Evolutionary conservation across 2,797 vertebrate species (phyloP).

Genomic region (Lutjanus campechanus): DNA sequence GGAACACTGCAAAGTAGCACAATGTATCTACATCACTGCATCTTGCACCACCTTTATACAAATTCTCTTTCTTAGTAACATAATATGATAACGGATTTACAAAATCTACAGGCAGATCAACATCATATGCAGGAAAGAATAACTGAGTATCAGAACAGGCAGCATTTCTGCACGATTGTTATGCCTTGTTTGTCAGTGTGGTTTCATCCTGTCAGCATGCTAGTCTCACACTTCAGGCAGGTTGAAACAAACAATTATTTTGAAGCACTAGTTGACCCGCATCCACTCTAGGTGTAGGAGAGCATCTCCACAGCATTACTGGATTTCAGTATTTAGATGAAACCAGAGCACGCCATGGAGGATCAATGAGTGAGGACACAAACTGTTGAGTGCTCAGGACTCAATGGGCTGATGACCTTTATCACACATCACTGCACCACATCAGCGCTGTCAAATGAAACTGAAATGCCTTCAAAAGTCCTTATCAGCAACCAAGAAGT

Average conservation of each 20-base stretch:
- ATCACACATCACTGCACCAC: not conserved
- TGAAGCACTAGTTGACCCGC: not conserved
- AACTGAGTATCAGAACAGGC: not conserved
- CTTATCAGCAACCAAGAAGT: conserved; percentile 1
- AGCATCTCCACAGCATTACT: not conserved
- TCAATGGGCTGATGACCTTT: conserved; percentile 31
- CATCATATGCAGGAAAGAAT: not conserved
- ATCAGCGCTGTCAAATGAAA: not conserved
- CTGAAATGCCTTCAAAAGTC: not conserved
- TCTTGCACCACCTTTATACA: conserved; percentile 3
- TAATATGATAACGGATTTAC: not conserved
- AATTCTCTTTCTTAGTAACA: not conserved
- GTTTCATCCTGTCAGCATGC: conserved; percentile 8
- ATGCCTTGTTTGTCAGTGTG: not conserved
- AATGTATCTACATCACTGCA: not conserved
- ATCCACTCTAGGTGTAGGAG: conserved; percentile 11
- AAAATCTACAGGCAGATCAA: not conserved
- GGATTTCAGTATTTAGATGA: conserved; percentile 19
- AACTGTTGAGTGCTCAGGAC: not conserved
- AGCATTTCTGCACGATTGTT: not conserved
- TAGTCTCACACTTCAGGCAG: not conserved
- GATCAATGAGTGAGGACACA: not conserved
- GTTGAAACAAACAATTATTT: conserved; percentile 14
- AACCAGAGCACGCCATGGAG: not conserved
- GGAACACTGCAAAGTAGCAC: conserved; percentile 1